Conservation (phyloP, 2,113 vertebrate genomes). For the Nesospiza acunhae region DNA sequence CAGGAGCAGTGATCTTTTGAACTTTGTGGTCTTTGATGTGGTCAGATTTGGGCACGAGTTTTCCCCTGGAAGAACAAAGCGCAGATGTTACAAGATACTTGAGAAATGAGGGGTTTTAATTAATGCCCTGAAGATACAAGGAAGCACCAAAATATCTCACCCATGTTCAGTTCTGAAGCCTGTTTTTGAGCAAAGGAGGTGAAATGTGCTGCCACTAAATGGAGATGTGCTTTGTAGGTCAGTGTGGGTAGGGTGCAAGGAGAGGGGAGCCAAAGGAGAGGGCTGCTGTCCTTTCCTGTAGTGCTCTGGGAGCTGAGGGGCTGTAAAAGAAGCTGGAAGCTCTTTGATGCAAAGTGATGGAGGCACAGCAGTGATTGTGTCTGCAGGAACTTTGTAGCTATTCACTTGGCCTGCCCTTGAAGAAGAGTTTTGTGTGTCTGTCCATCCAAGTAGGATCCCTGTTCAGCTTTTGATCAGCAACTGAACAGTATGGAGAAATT, state of each 20-base stretch:
- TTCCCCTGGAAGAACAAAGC: slow-evolving; percentile 15
- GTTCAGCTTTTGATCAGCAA: not conserved
- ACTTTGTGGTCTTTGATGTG: slow-evolving; percentile 28
- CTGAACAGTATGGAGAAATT: not conserved
- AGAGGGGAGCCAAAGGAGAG: not conserved
- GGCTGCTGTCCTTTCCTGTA: not conserved
- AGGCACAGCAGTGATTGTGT: not conserved
- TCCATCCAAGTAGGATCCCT: not conserved
- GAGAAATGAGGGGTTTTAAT: slow-evolving; percentile 13
- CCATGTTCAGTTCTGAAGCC: not conserved
- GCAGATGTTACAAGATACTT: not conserved
- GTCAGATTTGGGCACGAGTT: not conserved
- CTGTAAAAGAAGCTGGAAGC: not conserved
- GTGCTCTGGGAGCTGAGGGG: not conserved
- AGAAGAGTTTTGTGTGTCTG: not conserved
- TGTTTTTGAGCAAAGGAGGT: not conserved
- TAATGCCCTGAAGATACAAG: not conserved
- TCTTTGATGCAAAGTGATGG: not conserved
- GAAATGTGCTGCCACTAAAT: not conserved
- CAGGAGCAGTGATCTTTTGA: not conserved
- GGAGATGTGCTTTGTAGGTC: not conserved
- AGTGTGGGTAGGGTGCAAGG: not conserved
- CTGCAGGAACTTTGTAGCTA: not conserved
- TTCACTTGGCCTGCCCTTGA: not conserved
- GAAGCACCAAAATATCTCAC: not conserved